Conservation (phyloP, 2,797 vertebrate species). For the Macrochelys suwanniensis region DNA sequence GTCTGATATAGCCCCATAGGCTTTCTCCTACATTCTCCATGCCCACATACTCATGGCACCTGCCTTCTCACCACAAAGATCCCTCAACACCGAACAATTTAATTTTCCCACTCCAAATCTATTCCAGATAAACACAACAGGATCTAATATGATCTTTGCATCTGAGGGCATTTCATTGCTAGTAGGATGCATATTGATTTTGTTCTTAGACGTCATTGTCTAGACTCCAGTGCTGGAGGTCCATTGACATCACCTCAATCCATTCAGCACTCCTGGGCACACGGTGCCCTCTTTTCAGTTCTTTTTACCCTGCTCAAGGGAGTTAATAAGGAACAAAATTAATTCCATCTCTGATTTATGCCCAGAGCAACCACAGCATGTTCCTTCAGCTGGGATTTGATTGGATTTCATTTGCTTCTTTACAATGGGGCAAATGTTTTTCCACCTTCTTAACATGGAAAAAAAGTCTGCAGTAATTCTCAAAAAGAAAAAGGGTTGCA, state of each 20-base stretch:
- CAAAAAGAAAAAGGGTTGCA: not conserved
- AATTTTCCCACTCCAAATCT: not conserved
- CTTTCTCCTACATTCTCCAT: not conserved
- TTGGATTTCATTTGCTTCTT: constrained; percentile 71
- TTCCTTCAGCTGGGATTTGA: constrained; percentile 68
- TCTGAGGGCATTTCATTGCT: not conserved
- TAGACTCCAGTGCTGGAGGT: not conserved
- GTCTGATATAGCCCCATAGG: not conserved
- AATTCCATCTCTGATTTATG: constrained; percentile 73
- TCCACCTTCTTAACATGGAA: constrained; percentile 41
- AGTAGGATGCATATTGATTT: constrained; percentile 25
- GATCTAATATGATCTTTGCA: not conserved
- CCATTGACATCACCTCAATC: constrained; percentile 55
- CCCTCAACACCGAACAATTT: accelerated
- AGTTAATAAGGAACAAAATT: constrained; percentile 70
- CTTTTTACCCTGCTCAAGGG: constrained; percentile 30
- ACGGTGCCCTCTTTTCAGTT: constrained; percentile 63
- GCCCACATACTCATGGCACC: not conserved
- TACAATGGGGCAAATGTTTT: constrained; percentile 53
- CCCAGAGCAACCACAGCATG: constrained; percentile 61
- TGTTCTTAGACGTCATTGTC: not conserved
- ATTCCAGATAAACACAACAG: not conserved
- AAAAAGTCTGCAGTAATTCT: not conserved
- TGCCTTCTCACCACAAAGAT: not conserved
- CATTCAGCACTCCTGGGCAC: constrained; percentile 45